Evolutionary conservation across 2,888 invertebrate genomes (phyloP).

Genomic region (Elegia similella): DNA sequence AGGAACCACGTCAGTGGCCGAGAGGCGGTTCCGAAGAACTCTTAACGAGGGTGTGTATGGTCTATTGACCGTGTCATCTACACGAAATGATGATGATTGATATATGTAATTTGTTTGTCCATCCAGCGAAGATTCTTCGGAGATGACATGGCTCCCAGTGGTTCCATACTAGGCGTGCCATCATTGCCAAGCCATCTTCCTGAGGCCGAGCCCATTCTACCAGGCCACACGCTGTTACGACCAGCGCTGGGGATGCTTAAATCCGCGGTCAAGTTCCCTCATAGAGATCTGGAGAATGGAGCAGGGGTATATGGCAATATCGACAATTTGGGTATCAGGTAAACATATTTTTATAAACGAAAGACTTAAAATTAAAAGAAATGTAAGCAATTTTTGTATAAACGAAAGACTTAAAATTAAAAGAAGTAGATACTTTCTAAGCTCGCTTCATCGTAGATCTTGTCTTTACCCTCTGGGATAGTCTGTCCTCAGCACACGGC

Average conservation of each 20-base stretch:
- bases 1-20: too few species aligned
- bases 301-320: slow-evolving; percentile 63
- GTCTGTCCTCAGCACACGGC: too few species aligned
- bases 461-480: too few species aligned
- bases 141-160: neutral
- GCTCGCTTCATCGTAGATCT: too few species aligned
- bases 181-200: slow-evolving; percentile 52
- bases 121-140: slow-evolving; percentile 45
- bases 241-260: slow-evolving; percentile 67
- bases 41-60: too few species aligned
- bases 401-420: too few species aligned
- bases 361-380: too few species aligned
- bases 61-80: too few species aligned
- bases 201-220: slow-evolving; percentile 59
- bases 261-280: slow-evolving; percentile 67
- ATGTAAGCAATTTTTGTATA: too few species aligned
- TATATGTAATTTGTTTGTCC: neutral
- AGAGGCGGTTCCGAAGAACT: too few species aligned
- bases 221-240: slow-evolving; percentile 64
- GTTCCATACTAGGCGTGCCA: slow-evolving; percentile 49
- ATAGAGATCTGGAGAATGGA: slow-evolving; percentile 52
- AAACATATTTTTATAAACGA: slow-evolving; percentile 16
- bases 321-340: slow-evolving; percentile 57
- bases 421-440: too few species aligned
- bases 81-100: too few species aligned